phyloP scores from a whole-genome alignment of 92 coral and sea anemone species.

The Umimayanthus kanabou region DNA sequence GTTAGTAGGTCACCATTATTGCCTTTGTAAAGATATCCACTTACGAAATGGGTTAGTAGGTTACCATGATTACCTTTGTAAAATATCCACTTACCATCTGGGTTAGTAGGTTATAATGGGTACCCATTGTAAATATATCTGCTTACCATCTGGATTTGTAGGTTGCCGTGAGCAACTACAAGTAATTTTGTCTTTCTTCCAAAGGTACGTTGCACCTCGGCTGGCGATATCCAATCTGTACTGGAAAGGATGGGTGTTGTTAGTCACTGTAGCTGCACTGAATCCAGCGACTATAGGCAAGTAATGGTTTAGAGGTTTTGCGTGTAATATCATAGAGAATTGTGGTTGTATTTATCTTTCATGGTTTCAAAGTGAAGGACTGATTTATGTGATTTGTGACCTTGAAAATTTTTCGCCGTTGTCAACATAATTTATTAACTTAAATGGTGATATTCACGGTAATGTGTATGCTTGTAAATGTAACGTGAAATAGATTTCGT shows the following conservation, averaged over 20 bases:
- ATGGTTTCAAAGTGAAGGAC: not conserved
- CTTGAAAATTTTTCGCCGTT: not conserved
- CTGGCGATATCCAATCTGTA: conserved; percentile 93
- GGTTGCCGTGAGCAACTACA: not conserved
- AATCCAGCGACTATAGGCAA: conserved; percentile 92
- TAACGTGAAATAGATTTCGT: too few relatives aligned
- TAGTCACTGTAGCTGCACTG: conserved; percentile 86
- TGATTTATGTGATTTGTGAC: not conserved
- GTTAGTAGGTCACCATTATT: conserved; percentile 40
- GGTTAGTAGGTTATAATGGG: conserved; percentile 50
- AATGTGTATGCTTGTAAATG: too few relatives aligned
- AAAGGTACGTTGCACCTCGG: conserved; percentile 79
- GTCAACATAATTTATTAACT: not conserved
- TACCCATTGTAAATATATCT: conserved; percentile 63
- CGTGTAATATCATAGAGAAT: conserved; percentile 57
- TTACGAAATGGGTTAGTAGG: conserved; percentile 80
- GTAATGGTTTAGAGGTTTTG: not conserved
- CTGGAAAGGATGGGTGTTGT: conserved; percentile 96
- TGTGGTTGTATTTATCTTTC: not conserved
- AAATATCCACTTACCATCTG: conserved; percentile 87
- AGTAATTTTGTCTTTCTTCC: not conserved
- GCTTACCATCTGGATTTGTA: conserved; percentile 83
- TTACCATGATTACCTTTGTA: not conserved
- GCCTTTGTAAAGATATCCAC: conserved; percentile 67
- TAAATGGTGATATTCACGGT: too few relatives aligned